A percentile compares a stretch with the other conserved stretches of the same genome.
Evolutionary conservation across 1,140 invertebrate genomes (phyloP).

Genomic region (Helicoverpa armigera): DNA sequence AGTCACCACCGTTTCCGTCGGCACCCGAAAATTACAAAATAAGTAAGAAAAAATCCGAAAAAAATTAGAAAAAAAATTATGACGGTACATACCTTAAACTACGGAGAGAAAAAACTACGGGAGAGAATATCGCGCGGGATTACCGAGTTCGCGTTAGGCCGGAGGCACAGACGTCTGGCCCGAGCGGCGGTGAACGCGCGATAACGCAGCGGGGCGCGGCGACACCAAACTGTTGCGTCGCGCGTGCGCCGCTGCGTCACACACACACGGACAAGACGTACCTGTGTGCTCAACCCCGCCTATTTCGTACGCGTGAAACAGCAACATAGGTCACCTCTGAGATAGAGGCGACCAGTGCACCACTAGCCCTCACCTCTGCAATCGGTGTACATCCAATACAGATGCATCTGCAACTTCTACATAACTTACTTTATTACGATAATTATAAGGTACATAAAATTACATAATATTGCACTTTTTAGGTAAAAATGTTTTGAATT

Average conservation of each 20-base stretch:
- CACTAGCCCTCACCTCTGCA: background rate
- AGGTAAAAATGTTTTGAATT: too few species aligned
- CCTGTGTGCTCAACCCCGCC: conserved; percentile 31
- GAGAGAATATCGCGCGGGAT: conserved; percentile 38
- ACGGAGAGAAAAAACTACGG: conserved; percentile 41
- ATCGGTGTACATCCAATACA: background rate
- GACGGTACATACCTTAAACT: conserved; percentile 36
- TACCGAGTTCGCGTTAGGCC: conserved; percentile 1
- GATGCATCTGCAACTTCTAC: conserved; percentile 3
- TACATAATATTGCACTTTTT: background rate
- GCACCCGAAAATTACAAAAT: conserved; percentile 10
- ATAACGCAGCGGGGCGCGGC: conserved; percentile 57
- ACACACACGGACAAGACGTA: conserved; percentile 29
- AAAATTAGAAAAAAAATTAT: background rate
- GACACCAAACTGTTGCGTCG: conserved; percentile 28
- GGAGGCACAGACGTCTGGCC: conserved; percentile 53
- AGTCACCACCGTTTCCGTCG: conserved; percentile 13
- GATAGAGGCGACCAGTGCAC: background rate
- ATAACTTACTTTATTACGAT: background rate
- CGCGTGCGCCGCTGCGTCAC: conserved; percentile 10
- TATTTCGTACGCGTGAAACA: conserved; percentile 42
- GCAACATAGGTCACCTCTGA: background rate
- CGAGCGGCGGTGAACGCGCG: conserved; percentile 60
- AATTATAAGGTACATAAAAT: background rate
- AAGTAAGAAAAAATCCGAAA: background rate